Evolutionary conservation across 2,888 invertebrate species (phyloP), one percentile per base, ranked within the genome.

Genomic region (Ligdia adustata): DNA sequence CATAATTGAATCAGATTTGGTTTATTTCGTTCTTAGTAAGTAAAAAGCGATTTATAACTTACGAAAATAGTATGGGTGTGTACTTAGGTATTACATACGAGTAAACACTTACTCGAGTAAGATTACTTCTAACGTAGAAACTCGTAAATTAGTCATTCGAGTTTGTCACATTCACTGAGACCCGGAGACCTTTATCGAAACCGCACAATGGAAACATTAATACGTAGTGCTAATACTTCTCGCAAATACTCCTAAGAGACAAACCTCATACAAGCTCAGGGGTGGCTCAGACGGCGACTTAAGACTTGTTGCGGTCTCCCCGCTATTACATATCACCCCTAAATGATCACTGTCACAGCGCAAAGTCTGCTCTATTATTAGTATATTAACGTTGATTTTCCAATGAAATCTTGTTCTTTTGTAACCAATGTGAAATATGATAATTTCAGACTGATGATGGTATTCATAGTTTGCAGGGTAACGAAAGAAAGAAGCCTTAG

Each of bases 371-470:
- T 34, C 26, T 57, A 60, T 4, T 2, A 1, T 0, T 0, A 3
- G 2, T 6, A 2, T 0, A 0, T 0, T 45, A 62, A 35, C 37
- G 31, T 16, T 26, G 9, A 13, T 44, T 48, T 44, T 44, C 9
- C 27, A 2, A 16, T 55, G 49, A n/a, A 5, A n/a, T 4, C 1
- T 5, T 11, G 29, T 34, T 31, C 49, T 52, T 53, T 59, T 53
- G 60, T 61, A 56, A 49, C 50, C 56, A 57, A 58, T 60, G 75
- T 85, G 87, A 87, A 88, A 87, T 88, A 86, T 87, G 86, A 88
- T 88, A 88, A 87, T 87, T 63, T 68, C 57, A 60, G 79, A 64
- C 76, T 84, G 84, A 85, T 82, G 84, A 86, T 78, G 83, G 82
- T 82, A 87, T 88, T 87, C 88, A 88, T 84, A 82, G 80, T 77